Base-by-base conservation (phyloP, 2,797 vertebrate genomes). In the Rhinella marina region DNA sequence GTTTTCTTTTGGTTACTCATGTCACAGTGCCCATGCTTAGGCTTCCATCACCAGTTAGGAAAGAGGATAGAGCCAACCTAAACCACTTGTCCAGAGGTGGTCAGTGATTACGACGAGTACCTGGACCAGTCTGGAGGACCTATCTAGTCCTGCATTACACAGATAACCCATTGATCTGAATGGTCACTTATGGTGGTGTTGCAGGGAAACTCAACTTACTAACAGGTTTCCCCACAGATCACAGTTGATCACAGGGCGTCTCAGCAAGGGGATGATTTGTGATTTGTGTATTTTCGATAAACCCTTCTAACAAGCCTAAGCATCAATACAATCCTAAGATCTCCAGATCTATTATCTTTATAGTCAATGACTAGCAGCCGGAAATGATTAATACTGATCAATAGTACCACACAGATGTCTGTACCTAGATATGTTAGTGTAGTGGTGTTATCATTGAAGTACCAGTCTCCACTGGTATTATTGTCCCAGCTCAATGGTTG, bases 391-490 rank as follows among this genome's bases (percentile, higher is more conserved):
- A 76, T 56, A 25, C 8, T 77, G 10, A 54, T 14, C 32, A 79
- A 59, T 32, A 62, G 27, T 48, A 13, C 32, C 56, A 85, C 75
- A 48, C 79, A 81, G 50, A 32, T 6, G 16, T 88, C 90, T 95
- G 92, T 21, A 98, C 97, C 90, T 27, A 97, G 89, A 91, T 97
- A 98, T 91, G 92, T 95, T 8, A 98, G 91, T 88, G 93, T 91
- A 17, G 94, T 95, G 80, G 94, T 92, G 81, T 88, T 92, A 7
- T 92, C 0, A 81, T 97, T 81, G 0, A 97, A 95, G 93, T 94
- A 95, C 97, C 97, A 97, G 92, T 98, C 97, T 68, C 97, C 97
- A 81, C 96, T 97, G 2, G 50, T 78, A 91, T 96, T 97, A 1
- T 29, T 87, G 79, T 82, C 92, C 91, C 91, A 93, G 68, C 82